Conservation (phyloP, 1,140 invertebrate species). For the Drosophila pallidifrons region DNA sequence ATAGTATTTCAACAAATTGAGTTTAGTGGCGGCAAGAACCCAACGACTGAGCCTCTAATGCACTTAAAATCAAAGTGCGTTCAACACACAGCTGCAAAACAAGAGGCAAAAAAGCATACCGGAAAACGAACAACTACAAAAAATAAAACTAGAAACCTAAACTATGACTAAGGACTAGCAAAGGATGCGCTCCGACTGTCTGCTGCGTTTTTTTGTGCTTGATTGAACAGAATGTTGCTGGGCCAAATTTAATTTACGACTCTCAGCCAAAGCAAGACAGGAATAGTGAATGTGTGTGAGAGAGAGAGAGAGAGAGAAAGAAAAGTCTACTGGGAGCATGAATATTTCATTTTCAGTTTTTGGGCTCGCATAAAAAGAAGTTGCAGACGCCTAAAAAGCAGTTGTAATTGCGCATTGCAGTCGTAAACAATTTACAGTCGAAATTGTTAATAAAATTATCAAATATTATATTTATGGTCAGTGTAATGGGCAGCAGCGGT, state of each 20-base stretch:
- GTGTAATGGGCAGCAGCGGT: slow-evolving; percentile 49
- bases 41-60: slow-evolving; percentile 75
- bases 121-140: slow-evolving; percentile 37
- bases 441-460: slow-evolving; percentile 84
- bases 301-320: slow-evolving; percentile 32
- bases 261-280: slow-evolving; percentile 38
- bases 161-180: slow-evolving; percentile 32
- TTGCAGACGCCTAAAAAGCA: slow-evolving; percentile 68
- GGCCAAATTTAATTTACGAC: slow-evolving; percentile 81
- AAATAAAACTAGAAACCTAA: slow-evolving; percentile 45
- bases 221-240: slow-evolving; percentile 79
- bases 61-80: slow-evolving; percentile 80
- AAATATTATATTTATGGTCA: slow-evolving; percentile 82
- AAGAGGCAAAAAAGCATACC: slow-evolving; percentile 8
- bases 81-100: slow-evolving; percentile 24
- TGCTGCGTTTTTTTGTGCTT: slow-evolving; percentile 78
- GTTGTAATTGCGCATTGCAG: slow-evolving; percentile 28
- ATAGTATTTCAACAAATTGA: slow-evolving; percentile 81
- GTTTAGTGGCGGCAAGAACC: slow-evolving; percentile 61
- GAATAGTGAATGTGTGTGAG: slow-evolving; percentile 27
- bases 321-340: slow-evolving; percentile 43
- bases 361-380: slow-evolving; percentile 56
- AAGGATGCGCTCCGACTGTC: slow-evolving; percentile 51
- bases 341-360: slow-evolving; percentile 74
- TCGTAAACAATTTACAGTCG: slow-evolving; percentile 80